Percentiles rank a stretch among this genome's conserved stretches.
Conservation (phyloP, 2,113 vertebrate species). For the Cisticola juncidis region DNA sequence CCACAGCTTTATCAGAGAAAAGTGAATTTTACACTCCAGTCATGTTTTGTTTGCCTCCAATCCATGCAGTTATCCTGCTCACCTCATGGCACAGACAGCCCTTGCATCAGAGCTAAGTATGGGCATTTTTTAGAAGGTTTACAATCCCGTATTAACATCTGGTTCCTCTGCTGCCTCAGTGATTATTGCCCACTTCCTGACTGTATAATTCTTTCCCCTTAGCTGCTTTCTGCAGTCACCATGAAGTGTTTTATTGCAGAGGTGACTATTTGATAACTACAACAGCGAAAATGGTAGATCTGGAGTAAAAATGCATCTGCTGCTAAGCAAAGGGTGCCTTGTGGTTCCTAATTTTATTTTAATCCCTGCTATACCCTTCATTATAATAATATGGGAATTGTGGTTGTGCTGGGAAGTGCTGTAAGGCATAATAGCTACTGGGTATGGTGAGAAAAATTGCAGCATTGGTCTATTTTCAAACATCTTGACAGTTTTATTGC, state of each 20-base stretch:
- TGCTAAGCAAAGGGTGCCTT: neutral
- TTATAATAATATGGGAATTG: neutral
- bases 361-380: neutral
- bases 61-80: neutral
- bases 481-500: neutral
- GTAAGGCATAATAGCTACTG: neutral
- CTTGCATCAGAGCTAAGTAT: neutral
- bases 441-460: neutral
- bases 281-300: neutral
- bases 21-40: neutral
- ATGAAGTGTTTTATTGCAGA: neutral
- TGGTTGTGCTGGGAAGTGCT: neutral
- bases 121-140: neutral
- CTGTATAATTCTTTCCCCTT: neutral
- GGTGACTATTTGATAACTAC: neutral
- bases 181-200: neutral
- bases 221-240: neutral
- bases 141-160: neutral
- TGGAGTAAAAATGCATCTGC: neutral
- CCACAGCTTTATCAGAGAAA: neutral
- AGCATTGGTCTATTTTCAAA: neutral
- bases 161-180: neutral
- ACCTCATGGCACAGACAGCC: neutral
- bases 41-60: too few species aligned
- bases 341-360: neutral